A percentile compares a stretch with the other conserved stretches of the same genome.
phyloP scores from a whole-genome alignment of 2,113 vertebrate species.

The Miniopterus natalensis region DNA sequence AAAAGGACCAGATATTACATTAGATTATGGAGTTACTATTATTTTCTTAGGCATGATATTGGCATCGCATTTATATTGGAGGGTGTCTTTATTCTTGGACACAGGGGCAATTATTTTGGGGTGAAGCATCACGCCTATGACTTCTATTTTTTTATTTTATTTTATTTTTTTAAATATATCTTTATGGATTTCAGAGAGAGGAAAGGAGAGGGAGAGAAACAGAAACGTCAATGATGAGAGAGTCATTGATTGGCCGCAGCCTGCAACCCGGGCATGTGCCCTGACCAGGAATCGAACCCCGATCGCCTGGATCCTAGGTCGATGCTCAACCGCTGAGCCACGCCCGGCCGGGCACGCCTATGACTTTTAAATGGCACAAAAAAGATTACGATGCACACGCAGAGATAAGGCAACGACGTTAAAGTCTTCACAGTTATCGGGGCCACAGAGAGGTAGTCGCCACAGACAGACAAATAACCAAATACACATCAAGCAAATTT shows the following conservation, averaged over 20 bases:
- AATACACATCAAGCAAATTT: not conserved
- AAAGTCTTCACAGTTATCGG: not conserved
- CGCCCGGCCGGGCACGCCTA: too few relatives aligned
- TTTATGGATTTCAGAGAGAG: too few relatives aligned
- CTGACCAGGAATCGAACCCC: too few relatives aligned
- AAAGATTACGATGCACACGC: not conserved
- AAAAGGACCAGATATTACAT: not conserved
- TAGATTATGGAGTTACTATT: not conserved
- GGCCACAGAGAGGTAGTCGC: not conserved
- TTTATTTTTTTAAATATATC: too few relatives aligned
- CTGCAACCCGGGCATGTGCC: too few relatives aligned
- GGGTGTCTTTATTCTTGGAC: not conserved
- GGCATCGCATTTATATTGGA: not conserved
- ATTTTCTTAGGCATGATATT: slow-evolving; percentile 36
- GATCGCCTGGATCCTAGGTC: too few relatives aligned
- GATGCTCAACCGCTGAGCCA: too few relatives aligned
- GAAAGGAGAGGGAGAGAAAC: too few relatives aligned
- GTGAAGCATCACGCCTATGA: not conserved
- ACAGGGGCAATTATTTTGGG: not conserved
- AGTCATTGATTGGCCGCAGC: too few relatives aligned
- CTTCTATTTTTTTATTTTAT: too few relatives aligned
- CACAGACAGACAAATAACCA: not conserved
- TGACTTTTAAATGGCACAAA: not conserved
- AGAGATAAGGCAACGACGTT: not conserved
- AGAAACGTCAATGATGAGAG: too few relatives aligned